These are phyloP conservation scores for Cheilosia variabilis DNA, from an alignment of 2,888 invertebrate genomes.

Conservation along the genomic window DNA sequence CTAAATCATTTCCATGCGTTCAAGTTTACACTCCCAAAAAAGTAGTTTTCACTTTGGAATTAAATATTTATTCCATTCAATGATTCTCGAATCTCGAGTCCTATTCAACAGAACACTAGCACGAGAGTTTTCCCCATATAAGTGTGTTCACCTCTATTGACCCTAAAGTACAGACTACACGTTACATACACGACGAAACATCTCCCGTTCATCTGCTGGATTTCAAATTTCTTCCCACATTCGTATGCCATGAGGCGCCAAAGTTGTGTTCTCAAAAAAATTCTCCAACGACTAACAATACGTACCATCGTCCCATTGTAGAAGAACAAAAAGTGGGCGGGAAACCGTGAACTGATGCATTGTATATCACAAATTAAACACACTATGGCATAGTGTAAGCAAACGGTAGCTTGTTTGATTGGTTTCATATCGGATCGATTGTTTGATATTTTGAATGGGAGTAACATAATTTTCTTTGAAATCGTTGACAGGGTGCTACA, in stretches of 20 bases:
- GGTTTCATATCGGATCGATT: constrained; percentile 23
- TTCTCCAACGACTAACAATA: not conserved
- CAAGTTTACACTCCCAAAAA: constrained; percentile 9
- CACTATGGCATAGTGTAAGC: constrained; percentile 1
- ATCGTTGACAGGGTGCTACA: not conserved
- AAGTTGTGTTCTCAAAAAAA: constrained; percentile 30
- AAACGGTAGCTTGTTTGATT: constrained; percentile 25
- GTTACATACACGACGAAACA: not conserved
- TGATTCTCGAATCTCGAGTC: constrained; percentile 19
- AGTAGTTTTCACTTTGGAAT: constrained; percentile 23
- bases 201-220: constrained; percentile 14
- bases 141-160: constrained; percentile 32
- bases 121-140: constrained; percentile 1
- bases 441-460: not conserved
- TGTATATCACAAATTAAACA: constrained; percentile 40
- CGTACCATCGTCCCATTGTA: not conserved
- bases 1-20: constrained; percentile 7
- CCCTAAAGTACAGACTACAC: constrained; percentile 1
- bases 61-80: constrained; percentile 51
- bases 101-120: constrained; percentile 8
- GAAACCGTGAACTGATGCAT: constrained; percentile 26
- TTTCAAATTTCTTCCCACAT: constrained; percentile 35
- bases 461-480: not conserved
- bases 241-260: constrained; percentile 40
- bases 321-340: constrained; percentile 25